phyloP scores from a whole-genome alignment of 1,140 invertebrate genomes.

The Drosophila hydei region DNA sequence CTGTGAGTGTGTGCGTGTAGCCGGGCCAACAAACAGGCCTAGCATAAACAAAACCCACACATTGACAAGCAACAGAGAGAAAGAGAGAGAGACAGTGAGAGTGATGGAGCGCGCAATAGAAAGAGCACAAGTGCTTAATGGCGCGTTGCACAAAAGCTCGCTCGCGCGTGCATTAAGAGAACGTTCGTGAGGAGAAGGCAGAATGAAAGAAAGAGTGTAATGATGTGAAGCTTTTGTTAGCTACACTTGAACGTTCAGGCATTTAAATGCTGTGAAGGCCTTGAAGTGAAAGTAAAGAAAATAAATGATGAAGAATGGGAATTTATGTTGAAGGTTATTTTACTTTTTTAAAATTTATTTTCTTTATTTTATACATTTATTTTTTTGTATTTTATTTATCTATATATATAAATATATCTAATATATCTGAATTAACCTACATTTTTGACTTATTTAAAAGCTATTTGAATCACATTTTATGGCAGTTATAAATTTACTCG shows the following conservation, averaged over 20 bases:
- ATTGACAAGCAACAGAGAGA: constrained; percentile 10
- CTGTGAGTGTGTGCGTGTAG: constrained; percentile 20
- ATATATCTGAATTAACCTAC: too few relatives aligned
- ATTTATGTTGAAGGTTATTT: too few relatives aligned
- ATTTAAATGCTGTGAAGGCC: neutral
- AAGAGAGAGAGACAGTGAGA: neutral
- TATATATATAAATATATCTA: too few relatives aligned
- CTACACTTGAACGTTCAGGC: constrained; percentile 1
- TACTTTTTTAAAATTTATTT: too few relatives aligned
- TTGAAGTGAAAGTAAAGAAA: neutral
- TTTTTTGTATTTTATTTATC: too few relatives aligned
- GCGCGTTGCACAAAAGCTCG: constrained; percentile 35
- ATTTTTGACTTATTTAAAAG: too few relatives aligned
- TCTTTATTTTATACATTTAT: neutral
- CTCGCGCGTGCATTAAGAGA: constrained; percentile 35
- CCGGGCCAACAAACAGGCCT: constrained; percentile 48
- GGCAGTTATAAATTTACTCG: too few relatives aligned
- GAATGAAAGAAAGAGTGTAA: neutral
- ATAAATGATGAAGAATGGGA: too few relatives aligned
- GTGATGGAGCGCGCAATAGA: neutral
- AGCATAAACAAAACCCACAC: constrained; percentile 48
- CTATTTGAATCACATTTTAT: too few relatives aligned
- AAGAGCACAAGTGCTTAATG: constrained; percentile 1
- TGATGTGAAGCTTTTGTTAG: constrained; percentile 13
- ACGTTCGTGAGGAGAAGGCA: neutral